A percentile compares a stretch with the other conserved stretches of the same genome.
Conservation (phyloP, 2,888 invertebrate species). For the Rosalia funebris region DNA sequence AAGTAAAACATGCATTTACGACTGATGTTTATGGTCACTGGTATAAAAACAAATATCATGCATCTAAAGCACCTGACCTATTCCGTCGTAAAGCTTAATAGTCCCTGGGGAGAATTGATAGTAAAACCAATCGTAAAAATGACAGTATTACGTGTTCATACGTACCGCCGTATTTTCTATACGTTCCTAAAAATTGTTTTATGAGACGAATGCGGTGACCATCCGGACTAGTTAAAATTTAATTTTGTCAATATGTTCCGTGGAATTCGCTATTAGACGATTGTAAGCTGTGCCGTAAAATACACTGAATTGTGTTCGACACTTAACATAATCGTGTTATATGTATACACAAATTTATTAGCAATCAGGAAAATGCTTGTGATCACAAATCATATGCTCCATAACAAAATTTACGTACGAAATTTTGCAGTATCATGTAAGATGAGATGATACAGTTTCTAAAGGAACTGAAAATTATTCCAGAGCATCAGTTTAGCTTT, state of each 20-base stretch:
- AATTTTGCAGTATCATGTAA: too few species aligned
- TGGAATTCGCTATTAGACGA: constrained; percentile 6
- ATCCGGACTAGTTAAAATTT: constrained; percentile 22
- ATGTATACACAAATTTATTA: too few species aligned
- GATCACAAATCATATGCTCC: too few species aligned
- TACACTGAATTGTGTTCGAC: too few species aligned
- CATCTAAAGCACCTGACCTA: constrained; percentile 55
- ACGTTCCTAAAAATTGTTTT: constrained; percentile 41
- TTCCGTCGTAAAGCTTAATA: constrained; percentile 59
- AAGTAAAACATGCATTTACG: constrained; percentile 51
- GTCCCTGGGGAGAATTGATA: constrained; percentile 58
- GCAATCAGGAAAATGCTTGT: too few species aligned
- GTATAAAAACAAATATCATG: constrained; percentile 56
- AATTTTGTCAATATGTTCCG: constrained; percentile 13
- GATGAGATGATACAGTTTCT: too few species aligned
- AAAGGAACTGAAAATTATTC: too few species aligned
- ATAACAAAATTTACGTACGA: too few species aligned
- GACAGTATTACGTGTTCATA: constrained; percentile 52
- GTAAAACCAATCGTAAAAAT: constrained; percentile 59
- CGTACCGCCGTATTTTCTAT: constrained; percentile 25
- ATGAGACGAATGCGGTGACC: constrained; percentile 19
- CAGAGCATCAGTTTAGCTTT: too few species aligned
- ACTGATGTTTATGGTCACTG: constrained; percentile 55
- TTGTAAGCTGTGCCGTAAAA: background rate
- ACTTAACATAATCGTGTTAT: too few species aligned